phyloP scores from a whole-genome alignment of 2,797 vertebrate species.

The Coracias cyanogaster region DNA sequence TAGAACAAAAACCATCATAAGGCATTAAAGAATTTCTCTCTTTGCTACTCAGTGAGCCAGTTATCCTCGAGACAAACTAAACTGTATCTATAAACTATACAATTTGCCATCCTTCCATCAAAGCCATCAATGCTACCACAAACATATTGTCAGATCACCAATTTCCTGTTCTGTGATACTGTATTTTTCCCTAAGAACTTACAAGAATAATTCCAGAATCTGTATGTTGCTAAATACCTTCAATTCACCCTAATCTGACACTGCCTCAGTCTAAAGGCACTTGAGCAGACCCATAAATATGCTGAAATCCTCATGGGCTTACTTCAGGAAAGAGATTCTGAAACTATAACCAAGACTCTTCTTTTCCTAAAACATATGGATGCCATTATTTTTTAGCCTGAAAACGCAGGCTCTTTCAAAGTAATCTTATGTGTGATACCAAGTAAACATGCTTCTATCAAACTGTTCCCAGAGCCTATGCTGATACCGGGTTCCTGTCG shows the following conservation, averaged over 20 bases:
- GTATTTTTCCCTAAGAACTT: not conserved
- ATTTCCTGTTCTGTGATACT: not conserved
- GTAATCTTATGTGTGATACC: not conserved
- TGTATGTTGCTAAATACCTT: not conserved
- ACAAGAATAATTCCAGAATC: not conserved
- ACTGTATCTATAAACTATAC: not conserved
- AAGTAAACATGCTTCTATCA: not conserved
- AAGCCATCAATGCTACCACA: not conserved
- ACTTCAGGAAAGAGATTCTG: not conserved
- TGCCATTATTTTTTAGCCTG: not conserved
- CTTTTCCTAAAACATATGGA: not conserved
- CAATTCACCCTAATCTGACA: not conserved
- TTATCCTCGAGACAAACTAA: not conserved
- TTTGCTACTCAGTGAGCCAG: not conserved
- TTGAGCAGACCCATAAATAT: not conserved
- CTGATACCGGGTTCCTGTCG: rapidly evolving
- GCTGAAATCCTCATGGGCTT: not conserved
- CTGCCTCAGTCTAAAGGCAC: not conserved
- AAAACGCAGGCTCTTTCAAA: not conserved
- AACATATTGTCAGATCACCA: not conserved
- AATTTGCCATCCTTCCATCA: not conserved
- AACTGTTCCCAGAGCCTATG: not conserved
- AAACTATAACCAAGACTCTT: not conserved
- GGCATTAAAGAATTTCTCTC: not conserved
- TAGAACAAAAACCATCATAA: not conserved